A percentile compares a stretch with the other conserved stretches of the same genome.
Conservation (phyloP, 2,888 invertebrate species). For the Tricholauxania praeusta region DNA sequence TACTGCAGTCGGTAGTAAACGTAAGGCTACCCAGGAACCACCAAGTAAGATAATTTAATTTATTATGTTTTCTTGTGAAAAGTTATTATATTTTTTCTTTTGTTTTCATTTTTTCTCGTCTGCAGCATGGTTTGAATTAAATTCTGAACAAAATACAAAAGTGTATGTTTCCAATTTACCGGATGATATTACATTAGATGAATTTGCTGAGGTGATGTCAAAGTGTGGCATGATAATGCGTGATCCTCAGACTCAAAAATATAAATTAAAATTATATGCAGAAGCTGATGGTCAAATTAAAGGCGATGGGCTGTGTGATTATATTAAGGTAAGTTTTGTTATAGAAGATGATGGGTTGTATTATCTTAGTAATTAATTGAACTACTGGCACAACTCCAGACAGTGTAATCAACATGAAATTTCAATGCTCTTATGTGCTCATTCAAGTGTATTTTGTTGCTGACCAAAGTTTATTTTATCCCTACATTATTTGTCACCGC, state of each 20-base stretch:
- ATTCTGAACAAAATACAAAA: slow-evolving; percentile 90
- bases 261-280: slow-evolving; percentile 92
- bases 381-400: too few relatives aligned
- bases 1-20: slow-evolving; percentile 55
- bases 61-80: not conserved
- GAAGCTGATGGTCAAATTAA: slow-evolving; percentile 86
- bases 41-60: slow-evolving; percentile 59
- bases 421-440: too few relatives aligned
- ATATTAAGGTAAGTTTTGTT: slow-evolving; percentile 80
- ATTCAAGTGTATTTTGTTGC: too few relatives aligned
- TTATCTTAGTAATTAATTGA: too few relatives aligned
- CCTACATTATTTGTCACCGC: too few relatives aligned
- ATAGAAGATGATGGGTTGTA: too few relatives aligned
- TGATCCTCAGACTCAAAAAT: slow-evolving; percentile 82
- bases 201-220: slow-evolving; percentile 91
- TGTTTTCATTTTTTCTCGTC: slow-evolving; percentile 26
- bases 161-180: slow-evolving; percentile 97
- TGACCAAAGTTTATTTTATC: too few relatives aligned
- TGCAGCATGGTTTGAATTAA: slow-evolving; percentile 92
- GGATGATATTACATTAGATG: slow-evolving; percentile 86
- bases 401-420: too few relatives aligned
- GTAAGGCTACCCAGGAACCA: slow-evolving; percentile 71
- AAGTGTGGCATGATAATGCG: slow-evolving; percentile 96
- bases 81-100: not conserved
- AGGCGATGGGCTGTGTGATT: slow-evolving; percentile 97